Evolutionary conservation across 2,888 invertebrate genomes (phyloP).

Genomic region (Xanthorhoe designata): DNA sequence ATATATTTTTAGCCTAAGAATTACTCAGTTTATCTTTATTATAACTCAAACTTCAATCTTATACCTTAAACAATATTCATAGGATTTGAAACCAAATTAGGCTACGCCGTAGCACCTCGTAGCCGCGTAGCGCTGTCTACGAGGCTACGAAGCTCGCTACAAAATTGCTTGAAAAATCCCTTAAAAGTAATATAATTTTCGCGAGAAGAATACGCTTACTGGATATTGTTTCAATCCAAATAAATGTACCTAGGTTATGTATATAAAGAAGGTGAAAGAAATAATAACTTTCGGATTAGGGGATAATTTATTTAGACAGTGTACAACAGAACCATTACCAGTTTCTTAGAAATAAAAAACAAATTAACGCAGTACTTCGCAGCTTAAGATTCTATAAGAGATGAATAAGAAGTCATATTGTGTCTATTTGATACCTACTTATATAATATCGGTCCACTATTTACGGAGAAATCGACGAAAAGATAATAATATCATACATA

Average conservation of each 20-base stretch:
- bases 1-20: background rate
- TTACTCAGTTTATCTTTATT: background rate
- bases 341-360: too few species aligned
- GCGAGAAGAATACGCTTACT: conserved; percentile 23
- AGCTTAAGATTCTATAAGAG: too few species aligned
- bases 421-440: too few species aligned
- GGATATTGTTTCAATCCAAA: conserved; percentile 32
- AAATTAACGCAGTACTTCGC: too few species aligned
- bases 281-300: too few species aligned
- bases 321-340: too few species aligned
- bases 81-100: conserved; percentile 29
- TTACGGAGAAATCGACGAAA: too few species aligned
- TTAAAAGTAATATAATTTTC: conserved; percentile 29
- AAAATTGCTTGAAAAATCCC: conserved; percentile 33
- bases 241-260: background rate
- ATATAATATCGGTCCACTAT: too few species aligned
- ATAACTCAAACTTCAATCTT: conserved; percentile 13
- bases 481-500: too few species aligned
- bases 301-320: too few species aligned
- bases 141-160: conserved; percentile 21
- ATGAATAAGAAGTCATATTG: too few species aligned
- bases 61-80: conserved; percentile 21
- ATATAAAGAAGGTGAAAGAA: too few species aligned
- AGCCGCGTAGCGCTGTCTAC: conserved; percentile 30
- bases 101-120: conserved; percentile 39